These are phyloP conservation scores for Rhagoletis pomonella DNA, from an alignment of 1,140 invertebrate genomes.

Conservation along the genomic window DNA sequence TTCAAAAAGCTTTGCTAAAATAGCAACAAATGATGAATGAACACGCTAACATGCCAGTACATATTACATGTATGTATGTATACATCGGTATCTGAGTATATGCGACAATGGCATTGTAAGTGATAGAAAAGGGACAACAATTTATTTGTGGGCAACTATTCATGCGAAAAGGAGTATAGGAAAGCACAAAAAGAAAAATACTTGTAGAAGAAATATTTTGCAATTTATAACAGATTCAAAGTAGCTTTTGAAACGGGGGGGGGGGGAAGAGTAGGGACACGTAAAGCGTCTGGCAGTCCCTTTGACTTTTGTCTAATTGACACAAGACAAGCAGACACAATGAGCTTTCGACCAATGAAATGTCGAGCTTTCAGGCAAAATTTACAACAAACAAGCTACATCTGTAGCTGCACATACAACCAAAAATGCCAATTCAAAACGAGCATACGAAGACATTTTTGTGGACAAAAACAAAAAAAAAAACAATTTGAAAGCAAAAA, in stretches of 20 bases:
- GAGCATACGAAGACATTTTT: background rate
- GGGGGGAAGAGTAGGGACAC: background rate
- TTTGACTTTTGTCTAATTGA: constrained; percentile 47
- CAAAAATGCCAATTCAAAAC: background rate
- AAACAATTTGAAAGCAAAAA: background rate
- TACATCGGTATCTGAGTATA: background rate
- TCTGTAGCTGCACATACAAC: background rate
- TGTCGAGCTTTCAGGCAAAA: background rate
- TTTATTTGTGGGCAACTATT: constrained; percentile 48
- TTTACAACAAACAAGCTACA: background rate
- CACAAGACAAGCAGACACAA: constrained; percentile 37
- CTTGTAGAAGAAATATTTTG: constrained; percentile 18
- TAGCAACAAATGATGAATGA: background rate
- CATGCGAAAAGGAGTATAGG: constrained; percentile 30
- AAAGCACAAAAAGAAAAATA: background rate
- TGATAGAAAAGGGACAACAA: constrained; percentile 37
- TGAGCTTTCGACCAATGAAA: constrained; percentile 11
- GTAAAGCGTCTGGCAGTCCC: background rate
- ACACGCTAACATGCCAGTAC: background rate
- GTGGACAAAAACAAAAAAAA: background rate
- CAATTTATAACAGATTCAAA: constrained; percentile 31
- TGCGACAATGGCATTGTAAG: constrained; percentile 13
- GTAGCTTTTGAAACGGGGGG: background rate
- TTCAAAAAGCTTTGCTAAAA: constrained; percentile 5
- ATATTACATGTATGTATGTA: background rate